Evolutionary conservation across 2,888 invertebrate genomes (phyloP).

Genomic region (Limnephilus rhombicus): DNA sequence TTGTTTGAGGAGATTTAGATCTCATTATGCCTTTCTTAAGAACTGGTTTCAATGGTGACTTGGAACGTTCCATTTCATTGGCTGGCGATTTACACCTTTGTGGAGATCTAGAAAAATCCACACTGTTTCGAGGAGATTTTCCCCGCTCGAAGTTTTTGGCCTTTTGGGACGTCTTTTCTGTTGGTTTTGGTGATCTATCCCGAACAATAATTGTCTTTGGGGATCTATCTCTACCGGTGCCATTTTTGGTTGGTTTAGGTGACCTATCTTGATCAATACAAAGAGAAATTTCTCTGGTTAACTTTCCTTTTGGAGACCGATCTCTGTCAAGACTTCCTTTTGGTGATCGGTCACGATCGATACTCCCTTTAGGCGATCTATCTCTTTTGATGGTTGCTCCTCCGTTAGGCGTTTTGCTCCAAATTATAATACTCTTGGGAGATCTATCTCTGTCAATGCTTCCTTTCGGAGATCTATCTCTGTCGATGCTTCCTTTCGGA

Average conservation of each 20-base stretch:
- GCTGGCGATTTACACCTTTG: slow-evolving; percentile 71
- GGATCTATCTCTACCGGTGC: slow-evolving; percentile 68
- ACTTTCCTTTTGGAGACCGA: slow-evolving; percentile 70
- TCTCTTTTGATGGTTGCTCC: slow-evolving; percentile 73
- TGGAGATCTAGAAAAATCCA: slow-evolving; percentile 70
- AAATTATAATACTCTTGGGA: slow-evolving; percentile 74
- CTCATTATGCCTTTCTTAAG: slow-evolving; percentile 77
- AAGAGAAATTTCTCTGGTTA: slow-evolving; percentile 70
- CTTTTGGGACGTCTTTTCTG: slow-evolving; percentile 66
- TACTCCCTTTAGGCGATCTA: slow-evolving; percentile 75
- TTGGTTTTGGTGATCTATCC: slow-evolving; percentile 78
- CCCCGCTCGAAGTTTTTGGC: slow-evolving; percentile 74
- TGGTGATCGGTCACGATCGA: slow-evolving; percentile 70
- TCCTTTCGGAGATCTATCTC: slow-evolving; percentile 75
- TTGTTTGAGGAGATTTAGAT: slow-evolving; percentile 73
- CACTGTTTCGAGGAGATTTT: slow-evolving; percentile 61
- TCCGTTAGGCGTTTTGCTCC: slow-evolving; percentile 75
- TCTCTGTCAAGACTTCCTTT: slow-evolving; percentile 70
- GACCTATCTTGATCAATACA: slow-evolving; percentile 79
- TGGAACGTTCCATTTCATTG: slow-evolving; percentile 72
- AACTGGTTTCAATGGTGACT: slow-evolving; percentile 74
- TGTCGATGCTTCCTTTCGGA: slow-evolving; percentile 70
- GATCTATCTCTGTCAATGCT: slow-evolving; percentile 75
- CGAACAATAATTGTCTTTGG: slow-evolving; percentile 76
- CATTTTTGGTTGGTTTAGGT: slow-evolving; percentile 77